These are phyloP conservation scores for Drosophila fungiperda DNA, from an alignment of 2,888 invertebrate species.

Conservation along the genomic window DNA sequence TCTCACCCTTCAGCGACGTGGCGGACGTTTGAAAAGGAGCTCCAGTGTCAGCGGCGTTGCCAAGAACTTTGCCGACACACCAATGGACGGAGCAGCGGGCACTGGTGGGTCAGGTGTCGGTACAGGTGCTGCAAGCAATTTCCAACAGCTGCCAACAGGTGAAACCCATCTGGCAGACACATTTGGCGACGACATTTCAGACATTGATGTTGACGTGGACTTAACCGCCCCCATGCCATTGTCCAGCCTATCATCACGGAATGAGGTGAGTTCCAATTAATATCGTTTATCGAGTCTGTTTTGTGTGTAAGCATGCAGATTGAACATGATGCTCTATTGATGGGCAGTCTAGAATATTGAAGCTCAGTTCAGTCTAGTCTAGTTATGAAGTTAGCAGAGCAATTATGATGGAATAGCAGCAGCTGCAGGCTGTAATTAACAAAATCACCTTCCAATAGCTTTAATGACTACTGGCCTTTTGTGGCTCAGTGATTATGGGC, in stretches of 20 bases:
- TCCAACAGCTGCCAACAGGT: slow-evolving; percentile 88
- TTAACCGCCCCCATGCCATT: slow-evolving; percentile 88
- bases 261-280: slow-evolving; percentile 80
- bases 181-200: slow-evolving; percentile 93
- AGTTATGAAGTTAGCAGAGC: slow-evolving; percentile 3
- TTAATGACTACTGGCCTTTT: slow-evolving; percentile 10
- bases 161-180: slow-evolving; percentile 92
- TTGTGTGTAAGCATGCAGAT: background rate
- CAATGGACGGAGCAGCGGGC: slow-evolving; percentile 37
- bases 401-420: slow-evolving; percentile 7
- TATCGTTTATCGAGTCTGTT: background rate
- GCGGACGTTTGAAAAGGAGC: slow-evolving; percentile 75
- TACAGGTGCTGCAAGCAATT: slow-evolving; percentile 85
- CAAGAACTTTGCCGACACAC: slow-evolving; percentile 59
- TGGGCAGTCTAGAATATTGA: background rate
- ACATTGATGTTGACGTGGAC: slow-evolving; percentile 91
- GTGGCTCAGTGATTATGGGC: background rate
- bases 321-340: background rate
- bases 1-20: slow-evolving; percentile 88
- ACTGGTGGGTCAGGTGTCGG: slow-evolving; percentile 52
- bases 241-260: slow-evolving; percentile 84
- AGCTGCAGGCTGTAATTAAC: slow-evolving; percentile 27
- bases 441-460: slow-evolving; percentile 51
- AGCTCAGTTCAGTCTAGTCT: background rate
- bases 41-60: slow-evolving; percentile 72